These are phyloP conservation scores for Drosophila tristis DNA, from an alignment of 1,140 invertebrate genomes.

Conservation along the genomic window DNA sequence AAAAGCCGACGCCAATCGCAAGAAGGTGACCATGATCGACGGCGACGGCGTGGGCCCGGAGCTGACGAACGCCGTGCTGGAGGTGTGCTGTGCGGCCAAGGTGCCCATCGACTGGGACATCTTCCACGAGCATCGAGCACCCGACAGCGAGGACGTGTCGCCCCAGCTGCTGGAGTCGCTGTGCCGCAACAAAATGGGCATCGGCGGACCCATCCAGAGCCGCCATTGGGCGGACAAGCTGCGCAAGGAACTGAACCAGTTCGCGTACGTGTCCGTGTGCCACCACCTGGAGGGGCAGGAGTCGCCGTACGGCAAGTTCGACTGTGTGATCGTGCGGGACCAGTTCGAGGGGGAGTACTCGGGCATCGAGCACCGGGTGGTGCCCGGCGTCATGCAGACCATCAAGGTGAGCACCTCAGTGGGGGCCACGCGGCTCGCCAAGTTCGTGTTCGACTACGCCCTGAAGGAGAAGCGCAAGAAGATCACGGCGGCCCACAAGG, in stretches of 20 bases:
- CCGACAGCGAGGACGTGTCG: constrained; percentile 7
- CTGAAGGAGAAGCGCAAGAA: constrained; percentile 32
- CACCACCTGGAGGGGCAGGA: constrained; percentile 40
- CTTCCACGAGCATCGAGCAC: not conserved
- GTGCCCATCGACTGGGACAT: constrained; percentile 57
- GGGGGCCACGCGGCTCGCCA: constrained; percentile 43
- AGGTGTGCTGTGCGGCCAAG: constrained; percentile 29
- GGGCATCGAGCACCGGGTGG: constrained; percentile 64
- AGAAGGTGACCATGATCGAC: constrained; percentile 45
- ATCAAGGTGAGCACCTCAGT: constrained; percentile 63
- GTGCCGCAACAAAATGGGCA: constrained; percentile 40
- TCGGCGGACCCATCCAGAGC: constrained; percentile 49
- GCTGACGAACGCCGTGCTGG: constrained; percentile 31
- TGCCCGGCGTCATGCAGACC: constrained; percentile 61
- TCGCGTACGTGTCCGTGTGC: constrained; percentile 49
- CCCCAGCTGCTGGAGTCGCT: constrained; percentile 34
- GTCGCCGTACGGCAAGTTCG: constrained; percentile 35
- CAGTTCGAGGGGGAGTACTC: constrained; percentile 67
- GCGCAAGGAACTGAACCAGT: constrained; percentile 50
- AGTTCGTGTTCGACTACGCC: constrained; percentile 53
- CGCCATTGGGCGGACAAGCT: constrained; percentile 26
- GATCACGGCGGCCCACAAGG: constrained; percentile 68
- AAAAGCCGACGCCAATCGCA: not conserved
- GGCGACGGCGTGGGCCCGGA: constrained; percentile 64
- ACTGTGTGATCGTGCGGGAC: constrained; percentile 61